Base-by-base conservation (phyloP, 30 jellyfish, hydroid and myxozoan genomes). In the Pseudorhiza aurosa region DNA sequence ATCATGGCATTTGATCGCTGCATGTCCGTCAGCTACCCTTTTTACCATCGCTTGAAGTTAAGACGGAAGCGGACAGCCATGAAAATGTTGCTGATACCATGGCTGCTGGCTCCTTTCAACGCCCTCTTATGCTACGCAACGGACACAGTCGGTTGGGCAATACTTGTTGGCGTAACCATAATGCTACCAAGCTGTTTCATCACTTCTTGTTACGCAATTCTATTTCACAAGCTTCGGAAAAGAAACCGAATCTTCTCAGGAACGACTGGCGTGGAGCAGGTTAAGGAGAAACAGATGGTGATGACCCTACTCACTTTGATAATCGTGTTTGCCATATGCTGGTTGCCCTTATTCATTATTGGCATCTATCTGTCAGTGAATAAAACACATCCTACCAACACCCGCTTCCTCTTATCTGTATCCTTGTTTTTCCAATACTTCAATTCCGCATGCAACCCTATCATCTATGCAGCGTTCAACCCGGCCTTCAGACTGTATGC, bases 391-490 rank as follows among this genome's bases (percentile, higher is more conserved):
- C 36, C 67, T 18, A 12, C 19, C 22, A 53, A 53, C 67, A 21
- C 14, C 1, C 10, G 9, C 5, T 4, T 53, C 1, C 14, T 53
- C 14, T 10, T 42, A 1, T 25, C 1, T 18, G 42, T 59, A 2
- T 12, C 24, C 45, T 8, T 9, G 6, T 68, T 49, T 31, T 14
- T 68, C 22, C 82, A 68, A 22, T 44, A 68, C 62, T 22, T 42
- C 32, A 68, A 68, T 43, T 68, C 82, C 1, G 82, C 82, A 8
- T 68, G 82, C 67, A 68, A 68, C 35, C 82, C 82, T 6, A 39
- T 68, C 29, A 68, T 68, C 17, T 68, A 68, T 43, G 67, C 82
- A 18, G 32, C 28, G 8, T 68, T 39, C 67, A 49, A 68, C 21
- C 82, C 82, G 9, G 46, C 4, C 1, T 65, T 65, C 63, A 65